These are phyloP conservation scores for Xestia rhomboidea DNA, from an alignment of 2,888 invertebrate genomes.

Conservation along the genomic window DNA sequence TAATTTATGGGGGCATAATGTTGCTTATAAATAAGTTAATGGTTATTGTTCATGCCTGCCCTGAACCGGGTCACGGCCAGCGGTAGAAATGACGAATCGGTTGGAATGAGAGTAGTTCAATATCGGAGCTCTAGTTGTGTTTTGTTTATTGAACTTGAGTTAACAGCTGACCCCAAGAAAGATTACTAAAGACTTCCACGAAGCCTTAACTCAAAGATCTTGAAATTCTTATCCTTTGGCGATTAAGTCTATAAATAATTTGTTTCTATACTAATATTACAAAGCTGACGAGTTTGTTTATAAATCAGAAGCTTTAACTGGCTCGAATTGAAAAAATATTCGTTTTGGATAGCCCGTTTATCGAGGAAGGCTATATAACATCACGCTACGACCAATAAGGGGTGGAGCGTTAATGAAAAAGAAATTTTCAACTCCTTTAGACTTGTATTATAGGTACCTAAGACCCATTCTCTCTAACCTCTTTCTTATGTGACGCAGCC, in stretches of 20 bases:
- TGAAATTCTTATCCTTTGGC: neutral
- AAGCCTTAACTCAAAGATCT: neutral
- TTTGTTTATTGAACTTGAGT: constrained; percentile 35
- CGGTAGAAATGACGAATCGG: constrained; percentile 15
- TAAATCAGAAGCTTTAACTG: too few relatives aligned
- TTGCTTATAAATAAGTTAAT: constrained; percentile 51
- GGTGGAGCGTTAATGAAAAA: too few relatives aligned
- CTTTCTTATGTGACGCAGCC: too few relatives aligned
- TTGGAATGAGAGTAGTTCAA: constrained; percentile 7
- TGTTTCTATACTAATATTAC: too few relatives aligned
- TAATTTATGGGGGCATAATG: constrained; percentile 50
- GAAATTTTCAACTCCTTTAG: too few relatives aligned
- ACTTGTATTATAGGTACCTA: too few relatives aligned
- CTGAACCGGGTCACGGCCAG: constrained; percentile 48
- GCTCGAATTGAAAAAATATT: too few relatives aligned
- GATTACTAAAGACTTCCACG: neutral
- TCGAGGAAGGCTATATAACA: too few relatives aligned
- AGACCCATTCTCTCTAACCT: too few relatives aligned
- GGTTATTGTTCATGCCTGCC: constrained; percentile 33
- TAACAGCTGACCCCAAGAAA: neutral
- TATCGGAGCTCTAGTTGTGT: neutral
- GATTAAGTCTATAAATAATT: neutral
- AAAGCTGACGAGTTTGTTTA: too few relatives aligned
- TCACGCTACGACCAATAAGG: too few relatives aligned
- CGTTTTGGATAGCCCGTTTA: too few relatives aligned